Evolutionary conservation across 2,888 invertebrate genomes (phyloP).

Genomic region (Epirrita christyi): DNA sequence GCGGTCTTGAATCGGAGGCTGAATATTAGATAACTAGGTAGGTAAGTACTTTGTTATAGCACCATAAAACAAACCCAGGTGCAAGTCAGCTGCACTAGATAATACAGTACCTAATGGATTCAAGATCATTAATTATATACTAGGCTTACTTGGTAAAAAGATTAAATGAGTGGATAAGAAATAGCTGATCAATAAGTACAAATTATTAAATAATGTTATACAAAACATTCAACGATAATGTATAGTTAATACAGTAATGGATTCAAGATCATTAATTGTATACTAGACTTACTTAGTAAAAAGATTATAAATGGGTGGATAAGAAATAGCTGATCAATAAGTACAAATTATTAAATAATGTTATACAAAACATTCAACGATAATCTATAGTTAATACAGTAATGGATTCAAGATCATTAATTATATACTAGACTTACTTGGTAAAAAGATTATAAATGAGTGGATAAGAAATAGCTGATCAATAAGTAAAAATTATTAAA

Average conservation of each 20-base stretch:
- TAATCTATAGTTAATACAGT: too few relatives aligned
- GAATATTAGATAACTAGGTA: too few relatives aligned
- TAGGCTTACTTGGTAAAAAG: slow-evolving; percentile 11
- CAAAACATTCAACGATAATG: too few relatives aligned
- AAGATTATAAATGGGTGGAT: slow-evolving; percentile 25
- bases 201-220: too few relatives aligned
- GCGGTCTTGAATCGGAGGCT: too few relatives aligned
- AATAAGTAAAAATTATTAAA: slow-evolving; percentile 25
- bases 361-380: too few relatives aligned
- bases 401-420: slow-evolving; percentile 30
- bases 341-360: slow-evolving; percentile 26
- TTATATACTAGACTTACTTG: slow-evolving; percentile 5
- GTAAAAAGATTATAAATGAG: slow-evolving; percentile 23
- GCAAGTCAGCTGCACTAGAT: slow-evolving; percentile 21
- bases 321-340: slow-evolving; percentile 20
- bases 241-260: slow-evolving; percentile 17
- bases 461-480: slow-evolving; percentile 22
- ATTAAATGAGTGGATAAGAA: slow-evolving; percentile 26
- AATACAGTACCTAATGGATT: slow-evolving; percentile 23
- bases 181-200: slow-evolving; percentile 21
- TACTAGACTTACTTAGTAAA: slow-evolving; percentile 7
- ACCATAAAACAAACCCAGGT: slow-evolving; percentile 18
- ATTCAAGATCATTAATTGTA: slow-evolving; percentile 29
- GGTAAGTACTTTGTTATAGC: too few relatives aligned
- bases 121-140: slow-evolving; percentile 26